Conservation (phyloP, 1,140 invertebrate species). For the Papilio machaon region DNA sequence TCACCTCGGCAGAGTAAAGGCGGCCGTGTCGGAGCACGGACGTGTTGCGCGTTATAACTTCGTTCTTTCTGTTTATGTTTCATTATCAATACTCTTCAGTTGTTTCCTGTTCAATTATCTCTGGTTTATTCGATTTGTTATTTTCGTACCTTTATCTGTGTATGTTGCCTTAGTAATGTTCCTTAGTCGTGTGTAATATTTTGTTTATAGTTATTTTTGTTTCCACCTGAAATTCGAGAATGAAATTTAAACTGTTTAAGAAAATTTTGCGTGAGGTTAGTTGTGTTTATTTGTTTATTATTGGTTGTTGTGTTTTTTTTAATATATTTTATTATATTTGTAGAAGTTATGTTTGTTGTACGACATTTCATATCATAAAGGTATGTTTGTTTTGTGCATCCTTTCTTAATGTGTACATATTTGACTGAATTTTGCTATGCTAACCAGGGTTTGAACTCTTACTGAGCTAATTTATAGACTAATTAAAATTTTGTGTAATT, state of each 20-base stretch:
- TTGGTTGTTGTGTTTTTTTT: neutral
- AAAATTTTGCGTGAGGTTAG: conserved; percentile 55
- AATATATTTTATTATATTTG: no score
- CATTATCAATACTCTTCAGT: conserved; percentile 41
- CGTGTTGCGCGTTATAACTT: conserved; percentile 41
- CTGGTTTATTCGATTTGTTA: neutral
- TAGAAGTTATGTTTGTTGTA: no score
- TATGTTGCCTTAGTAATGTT: conserved; percentile 4
- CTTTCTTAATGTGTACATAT: no score
- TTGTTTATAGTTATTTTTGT: conserved; percentile 32
- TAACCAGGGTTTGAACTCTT: no score
- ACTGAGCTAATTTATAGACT: no score
- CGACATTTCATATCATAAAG: no score
- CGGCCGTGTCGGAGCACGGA: conserved; percentile 42
- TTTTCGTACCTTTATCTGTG: conserved; percentile 25
- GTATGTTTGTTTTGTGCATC: no score
- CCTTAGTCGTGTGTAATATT: conserved; percentile 13
- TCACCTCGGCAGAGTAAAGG: conserved; percentile 39
- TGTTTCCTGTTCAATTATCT: conserved; percentile 21
- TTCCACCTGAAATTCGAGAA: conserved; percentile 34
- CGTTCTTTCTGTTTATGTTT: conserved; percentile 42
- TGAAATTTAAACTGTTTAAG: conserved; percentile 43
- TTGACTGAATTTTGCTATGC: no score
- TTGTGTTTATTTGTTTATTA: conserved; percentile 49
- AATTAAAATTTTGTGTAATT: no score